Percentiles rank a stretch among this genome's conserved stretches.
Evolutionary conservation across 2,113 vertebrate species (phyloP).

Genomic region (Seriola quinqueradiata): DNA sequence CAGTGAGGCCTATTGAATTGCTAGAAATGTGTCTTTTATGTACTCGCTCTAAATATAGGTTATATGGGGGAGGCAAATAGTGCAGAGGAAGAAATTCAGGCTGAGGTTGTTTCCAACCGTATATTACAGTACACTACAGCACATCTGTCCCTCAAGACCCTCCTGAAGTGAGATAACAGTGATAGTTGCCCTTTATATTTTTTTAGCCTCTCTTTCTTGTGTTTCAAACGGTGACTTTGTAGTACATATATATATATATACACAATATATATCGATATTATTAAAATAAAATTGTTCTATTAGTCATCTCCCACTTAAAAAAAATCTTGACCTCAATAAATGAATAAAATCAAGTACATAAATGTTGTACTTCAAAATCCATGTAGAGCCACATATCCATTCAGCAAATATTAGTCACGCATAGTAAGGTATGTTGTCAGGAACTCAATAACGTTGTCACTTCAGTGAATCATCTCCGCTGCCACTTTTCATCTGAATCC

Average conservation of each 20-base stretch:
- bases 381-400: constrained; percentile 25
- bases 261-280: not conserved
- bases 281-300: not conserved
- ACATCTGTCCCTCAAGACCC: constrained; percentile 17
- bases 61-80: constrained; percentile 44
- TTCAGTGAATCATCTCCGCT: constrained; percentile 23
- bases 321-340: not conserved
- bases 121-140: constrained; percentile 24
- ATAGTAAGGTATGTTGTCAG: constrained; percentile 14
- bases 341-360: not conserved
- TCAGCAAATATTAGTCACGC: constrained; percentile 11
- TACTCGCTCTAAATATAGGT: constrained; percentile 56
- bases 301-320: not conserved
- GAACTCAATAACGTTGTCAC: constrained; percentile 9
- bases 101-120: constrained; percentile 47
- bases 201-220: not conserved
- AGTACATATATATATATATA: not conserved
- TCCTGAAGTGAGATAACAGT: not conserved
- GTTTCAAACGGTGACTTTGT: not conserved
- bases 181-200: not conserved
- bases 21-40: constrained; percentile 60
- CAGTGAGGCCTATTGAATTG: constrained; percentile 34
- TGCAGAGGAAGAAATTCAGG: constrained; percentile 25
- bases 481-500: not conserved
- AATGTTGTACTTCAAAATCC: not conserved